Evolutionary conservation across 2,888 invertebrate genomes (phyloP).

Genomic region (Euzophera pinguis): DNA sequence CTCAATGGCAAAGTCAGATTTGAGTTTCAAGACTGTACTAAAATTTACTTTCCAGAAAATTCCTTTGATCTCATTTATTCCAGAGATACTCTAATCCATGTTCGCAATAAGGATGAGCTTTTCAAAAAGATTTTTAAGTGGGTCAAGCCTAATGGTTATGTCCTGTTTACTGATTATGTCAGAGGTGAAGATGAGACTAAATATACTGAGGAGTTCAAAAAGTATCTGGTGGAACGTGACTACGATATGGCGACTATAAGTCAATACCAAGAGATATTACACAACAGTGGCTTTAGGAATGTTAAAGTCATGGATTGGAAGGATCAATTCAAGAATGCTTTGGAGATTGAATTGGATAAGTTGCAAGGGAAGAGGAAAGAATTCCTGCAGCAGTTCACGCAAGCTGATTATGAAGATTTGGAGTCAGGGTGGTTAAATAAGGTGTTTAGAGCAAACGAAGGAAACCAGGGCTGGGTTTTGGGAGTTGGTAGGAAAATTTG

Average conservation of each 20-base stretch:
- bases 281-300: neutral
- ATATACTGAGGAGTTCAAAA: slow-evolving; percentile 13
- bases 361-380: neutral
- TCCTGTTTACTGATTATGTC: slow-evolving; percentile 12
- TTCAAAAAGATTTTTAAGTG: slow-evolving; percentile 1
- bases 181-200: slow-evolving; percentile 17
- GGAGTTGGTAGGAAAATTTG: neutral
- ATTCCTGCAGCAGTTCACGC: neutral
- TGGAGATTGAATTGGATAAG: neutral
- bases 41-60: slow-evolving; percentile 12
- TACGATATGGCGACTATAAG: slow-evolving; percentile 8
- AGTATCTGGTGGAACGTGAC: slow-evolving; percentile 13
- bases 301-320: neutral
- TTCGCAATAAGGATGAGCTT: slow-evolving; percentile 2
- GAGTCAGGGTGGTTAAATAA: slow-evolving; percentile 6
- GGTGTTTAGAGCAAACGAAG: neutral
- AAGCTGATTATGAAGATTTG: slow-evolving; percentile 3
- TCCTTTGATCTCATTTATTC: slow-evolving; percentile 16
- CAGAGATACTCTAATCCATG: slow-evolving; percentile 15
- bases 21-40: neutral
- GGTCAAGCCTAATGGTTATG: neutral
- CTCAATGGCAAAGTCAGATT: neutral
- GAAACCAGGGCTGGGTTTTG: neutral
- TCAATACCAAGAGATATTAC: neutral
- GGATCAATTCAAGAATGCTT: neutral